Conservation (phyloP, 2,113 vertebrate genomes). For the Cygnus buccinator region DNA sequence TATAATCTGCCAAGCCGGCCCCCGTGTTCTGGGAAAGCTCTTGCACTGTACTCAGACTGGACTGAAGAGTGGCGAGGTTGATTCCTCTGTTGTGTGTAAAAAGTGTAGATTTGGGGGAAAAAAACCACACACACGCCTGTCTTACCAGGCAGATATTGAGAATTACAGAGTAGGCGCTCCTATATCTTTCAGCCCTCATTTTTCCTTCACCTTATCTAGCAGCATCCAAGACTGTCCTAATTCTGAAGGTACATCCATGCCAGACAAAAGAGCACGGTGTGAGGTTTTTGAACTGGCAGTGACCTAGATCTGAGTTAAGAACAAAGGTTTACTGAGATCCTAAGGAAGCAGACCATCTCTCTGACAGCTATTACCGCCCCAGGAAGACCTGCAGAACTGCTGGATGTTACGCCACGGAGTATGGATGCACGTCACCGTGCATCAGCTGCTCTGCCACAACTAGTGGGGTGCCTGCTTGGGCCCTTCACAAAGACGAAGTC, state of each 20-base stretch:
- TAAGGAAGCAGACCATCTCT: neutral
- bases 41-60: neutral
- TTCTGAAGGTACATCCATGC: neutral
- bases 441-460: neutral
- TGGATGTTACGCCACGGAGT: neutral
- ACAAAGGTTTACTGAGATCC: neutral
- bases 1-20: neutral
- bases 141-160: neutral
- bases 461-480: neutral
- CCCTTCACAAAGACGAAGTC: neutral
- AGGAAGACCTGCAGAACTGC: neutral
- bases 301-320: slow-evolving; percentile 34
- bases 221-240: slow-evolving; percentile 14
- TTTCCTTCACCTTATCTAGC: neutral
- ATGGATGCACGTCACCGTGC: neutral
- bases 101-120: neutral
- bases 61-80: neutral
- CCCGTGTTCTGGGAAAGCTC: neutral
- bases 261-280: neutral
- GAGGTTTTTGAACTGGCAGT: slow-evolving; percentile 23
- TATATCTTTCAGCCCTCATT: neutral
- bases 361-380: neutral
- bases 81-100: neutral
- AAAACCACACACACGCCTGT: neutral
- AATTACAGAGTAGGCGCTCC: neutral